These are phyloP conservation scores for Tanytarsus gracilentus DNA, from an alignment of 2,888 invertebrate genomes.

Conservation along the genomic window DNA sequence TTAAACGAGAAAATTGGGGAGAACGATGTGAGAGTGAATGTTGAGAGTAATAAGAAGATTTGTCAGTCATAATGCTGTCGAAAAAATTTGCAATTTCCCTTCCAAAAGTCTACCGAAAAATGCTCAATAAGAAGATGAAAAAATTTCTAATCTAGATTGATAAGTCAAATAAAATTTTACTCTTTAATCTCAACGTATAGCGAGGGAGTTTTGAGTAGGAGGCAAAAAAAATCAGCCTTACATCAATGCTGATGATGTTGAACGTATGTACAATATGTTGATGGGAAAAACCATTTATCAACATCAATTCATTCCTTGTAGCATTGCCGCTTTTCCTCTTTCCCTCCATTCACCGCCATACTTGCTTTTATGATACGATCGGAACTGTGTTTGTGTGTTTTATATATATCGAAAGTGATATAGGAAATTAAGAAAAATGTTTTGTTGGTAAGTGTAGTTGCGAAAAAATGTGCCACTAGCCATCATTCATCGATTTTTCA, in stretches of 20 bases:
- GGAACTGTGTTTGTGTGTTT: too few relatives aligned
- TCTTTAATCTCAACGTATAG: too few relatives aligned
- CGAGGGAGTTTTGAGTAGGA: background rate
- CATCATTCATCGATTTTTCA: too few relatives aligned
- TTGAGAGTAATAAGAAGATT: background rate
- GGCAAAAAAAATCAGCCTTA: background rate
- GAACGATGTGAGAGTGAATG: background rate
- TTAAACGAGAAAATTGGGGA: background rate
- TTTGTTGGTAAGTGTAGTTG: too few relatives aligned
- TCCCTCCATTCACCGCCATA: background rate
- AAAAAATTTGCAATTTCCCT: background rate
- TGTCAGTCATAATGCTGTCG: constrained; percentile 7
- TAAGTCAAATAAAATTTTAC: too few relatives aligned
- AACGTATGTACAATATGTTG: constrained; percentile 17
- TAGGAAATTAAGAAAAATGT: too few relatives aligned
- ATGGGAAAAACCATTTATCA: constrained; percentile 27
- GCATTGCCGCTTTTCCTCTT: background rate
- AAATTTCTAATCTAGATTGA: constrained; percentile 6
- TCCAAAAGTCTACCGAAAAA: background rate
- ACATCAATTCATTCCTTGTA: constrained; percentile 15
- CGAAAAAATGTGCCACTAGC: too few relatives aligned
- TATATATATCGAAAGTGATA: too few relatives aligned
- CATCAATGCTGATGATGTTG: background rate
- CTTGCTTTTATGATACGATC: background rate
- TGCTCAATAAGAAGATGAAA: background rate